Base-by-base conservation (phyloP, 1,140 invertebrate species). In the Coenobita brevimanus region DNA sequence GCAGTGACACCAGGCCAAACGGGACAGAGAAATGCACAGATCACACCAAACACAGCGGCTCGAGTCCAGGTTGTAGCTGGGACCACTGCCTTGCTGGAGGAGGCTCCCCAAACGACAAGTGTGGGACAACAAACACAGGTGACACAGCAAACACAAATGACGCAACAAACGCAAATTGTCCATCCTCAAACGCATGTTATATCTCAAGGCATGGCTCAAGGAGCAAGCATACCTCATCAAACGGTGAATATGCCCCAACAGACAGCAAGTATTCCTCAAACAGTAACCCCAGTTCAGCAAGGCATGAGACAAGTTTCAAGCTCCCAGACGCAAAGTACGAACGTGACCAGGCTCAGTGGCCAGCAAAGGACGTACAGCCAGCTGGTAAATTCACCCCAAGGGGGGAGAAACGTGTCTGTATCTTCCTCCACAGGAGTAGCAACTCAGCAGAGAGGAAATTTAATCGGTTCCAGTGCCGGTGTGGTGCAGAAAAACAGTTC, bases 31-130 rank as follows among this genome's bases (percentile, higher is more conserved):
- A 46, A 64, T 46, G 81, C 88, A 36, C 62, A 76, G 36, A 62
- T 81, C 60, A 60, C 90, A 86, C 57, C 86, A 43, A 75, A 78
- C 38, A 57, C 86, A 82, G 41, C 86, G 69, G 86, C 89, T 50
- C 84, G 83, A 64, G 82, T 85, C 17, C 86, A 88, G 50, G 84
- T 87, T 38, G 84, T 87, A 17, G 57, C 84, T 41, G 41, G 84
- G 46, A 57, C 84, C 15, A 69, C 60, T 69, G 36, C 85, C 3
- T 43, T 73, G 21, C 50, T 81, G 24, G 43, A 73, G 57, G 76
- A 81, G 24, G 54, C 41, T 50, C 64, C 64, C 13, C 76, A 62
- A 33, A 30, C 76, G 27, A 21, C 27, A 38, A 43, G 30, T 71
- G 54, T 76, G 6, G 67, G 75, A 60, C 78, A 81, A 41, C 82